Percentiles rank a stretch among this genome's conserved stretches.
Evolutionary conservation across 1,140 invertebrate genomes (phyloP).

Genomic region (Ylistrum balloti): DNA sequence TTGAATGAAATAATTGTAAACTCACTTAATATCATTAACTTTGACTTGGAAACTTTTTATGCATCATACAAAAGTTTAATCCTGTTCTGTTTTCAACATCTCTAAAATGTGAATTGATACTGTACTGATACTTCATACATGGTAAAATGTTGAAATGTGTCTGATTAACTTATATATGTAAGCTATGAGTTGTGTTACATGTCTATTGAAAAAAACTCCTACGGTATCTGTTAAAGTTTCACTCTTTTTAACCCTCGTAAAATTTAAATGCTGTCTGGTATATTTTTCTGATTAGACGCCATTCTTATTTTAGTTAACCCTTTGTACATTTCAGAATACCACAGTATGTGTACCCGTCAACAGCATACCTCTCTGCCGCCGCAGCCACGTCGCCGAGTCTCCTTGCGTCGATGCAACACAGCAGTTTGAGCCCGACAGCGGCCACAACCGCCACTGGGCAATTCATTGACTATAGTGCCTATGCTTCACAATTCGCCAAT

Average conservation of each 20-base stretch:
- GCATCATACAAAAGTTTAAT: no score
- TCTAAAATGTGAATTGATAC: no score
- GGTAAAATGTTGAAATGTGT: no score
- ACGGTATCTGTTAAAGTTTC: no score
- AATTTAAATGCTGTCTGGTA: no score
- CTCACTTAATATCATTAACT: constrained; percentile 16
- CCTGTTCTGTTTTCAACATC: no score
- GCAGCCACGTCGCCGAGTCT: constrained; percentile 64
- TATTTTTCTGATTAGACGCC: neutral
- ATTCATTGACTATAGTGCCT: constrained; percentile 71
- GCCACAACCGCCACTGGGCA: constrained; percentile 64
- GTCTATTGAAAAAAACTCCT: no score
- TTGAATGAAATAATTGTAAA: neutral
- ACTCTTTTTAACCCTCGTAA: no score
- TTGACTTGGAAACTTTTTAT: no score
- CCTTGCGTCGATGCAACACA: constrained; percentile 66
- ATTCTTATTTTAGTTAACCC: neutral
- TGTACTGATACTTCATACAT: no score
- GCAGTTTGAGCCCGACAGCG: constrained; percentile 69
- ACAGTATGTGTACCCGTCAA: constrained; percentile 74
- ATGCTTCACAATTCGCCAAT: constrained; percentile 65
- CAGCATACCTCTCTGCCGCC: constrained; percentile 63
- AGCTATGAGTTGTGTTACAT: no score
- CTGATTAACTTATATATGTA: no score
- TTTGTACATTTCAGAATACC: constrained; percentile 67